phyloP scores from a whole-genome alignment of 2,888 invertebrate species.

The Rhamphomyia laevipes region DNA sequence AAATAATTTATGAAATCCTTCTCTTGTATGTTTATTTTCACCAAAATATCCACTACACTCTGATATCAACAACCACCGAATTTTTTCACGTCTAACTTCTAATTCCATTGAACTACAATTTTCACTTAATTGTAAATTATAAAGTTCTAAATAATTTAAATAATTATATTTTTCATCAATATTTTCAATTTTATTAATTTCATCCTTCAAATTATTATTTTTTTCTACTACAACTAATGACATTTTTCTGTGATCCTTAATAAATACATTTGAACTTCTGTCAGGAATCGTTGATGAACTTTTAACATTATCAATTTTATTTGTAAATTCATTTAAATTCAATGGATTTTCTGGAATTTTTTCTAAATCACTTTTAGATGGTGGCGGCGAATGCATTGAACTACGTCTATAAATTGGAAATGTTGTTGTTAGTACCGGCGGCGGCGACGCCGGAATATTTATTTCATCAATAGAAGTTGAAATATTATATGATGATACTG shows the following conservation, averaged over 20 bases:
- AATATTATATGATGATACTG: background rate
- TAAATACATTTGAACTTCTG: no score
- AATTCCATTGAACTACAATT: conserved; percentile 38
- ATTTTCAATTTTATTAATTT: conserved; percentile 5
- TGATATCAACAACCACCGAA: conserved; percentile 37
- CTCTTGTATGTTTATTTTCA: conserved; percentile 36
- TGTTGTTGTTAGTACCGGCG: no score
- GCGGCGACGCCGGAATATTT: no score
- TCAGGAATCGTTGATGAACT: background rate
- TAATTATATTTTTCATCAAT: conserved; percentile 24
- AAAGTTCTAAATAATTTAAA: conserved; percentile 28
- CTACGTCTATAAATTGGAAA: background rate
- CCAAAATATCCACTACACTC: conserved; percentile 36
- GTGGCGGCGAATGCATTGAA: background rate
- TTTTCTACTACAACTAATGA: background rate
- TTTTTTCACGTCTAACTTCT: conserved; percentile 36
- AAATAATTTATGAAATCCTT: conserved; percentile 35
- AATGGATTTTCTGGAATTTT: conserved; percentile 4
- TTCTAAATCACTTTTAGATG: conserved; percentile 2
- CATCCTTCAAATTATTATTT: background rate
- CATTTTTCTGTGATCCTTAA: background rate
- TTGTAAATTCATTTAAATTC: background rate
- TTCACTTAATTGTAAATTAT: conserved; percentile 35
- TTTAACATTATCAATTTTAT: no score
- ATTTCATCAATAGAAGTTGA: background rate